Evolutionary conservation across 2,797 vertebrate species (phyloP).

Genomic region (Sebastes kiyomatsui): DNA sequence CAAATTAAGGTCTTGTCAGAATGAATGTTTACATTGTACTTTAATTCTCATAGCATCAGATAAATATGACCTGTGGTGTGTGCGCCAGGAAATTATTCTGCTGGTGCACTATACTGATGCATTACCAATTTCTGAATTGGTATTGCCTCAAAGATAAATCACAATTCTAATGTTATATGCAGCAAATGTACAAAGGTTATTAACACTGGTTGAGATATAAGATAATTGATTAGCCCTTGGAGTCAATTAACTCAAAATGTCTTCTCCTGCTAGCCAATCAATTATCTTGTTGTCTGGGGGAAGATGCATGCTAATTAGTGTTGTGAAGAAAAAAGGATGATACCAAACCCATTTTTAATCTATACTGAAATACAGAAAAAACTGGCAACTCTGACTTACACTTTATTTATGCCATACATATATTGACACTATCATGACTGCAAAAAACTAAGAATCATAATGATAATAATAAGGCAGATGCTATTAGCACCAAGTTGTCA

Average conservation of each 20-base stretch:
- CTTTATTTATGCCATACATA: not conserved
- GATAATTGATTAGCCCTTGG: not conserved
- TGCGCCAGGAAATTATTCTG: not conserved
- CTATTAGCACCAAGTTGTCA: no score
- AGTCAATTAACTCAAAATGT: constrained; percentile 18
- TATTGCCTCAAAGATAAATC: not conserved
- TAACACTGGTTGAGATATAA: not conserved
- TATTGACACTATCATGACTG: not conserved
- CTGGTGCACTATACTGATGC: not conserved
- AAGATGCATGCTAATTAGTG: constrained; percentile 24
- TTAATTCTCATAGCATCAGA: not conserved
- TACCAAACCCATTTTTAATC: not conserved
- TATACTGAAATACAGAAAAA: not conserved
- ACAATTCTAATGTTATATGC: not conserved
- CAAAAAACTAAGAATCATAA: not conserved
- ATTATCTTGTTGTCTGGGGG: constrained; percentile 24
- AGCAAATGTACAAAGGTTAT: not conserved
- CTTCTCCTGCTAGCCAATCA: constrained; percentile 2
- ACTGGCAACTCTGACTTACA: not conserved
- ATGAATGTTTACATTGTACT: not conserved
- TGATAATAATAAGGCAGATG: no score
- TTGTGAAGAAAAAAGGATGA: constrained; percentile 11
- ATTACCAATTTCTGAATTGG: not conserved
- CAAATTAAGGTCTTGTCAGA: not conserved
- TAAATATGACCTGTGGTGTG: not conserved